Conservation (phyloP, 37 sponge, comb jelly and placozoan species). For the Cliona cf. orientalis region DNA sequence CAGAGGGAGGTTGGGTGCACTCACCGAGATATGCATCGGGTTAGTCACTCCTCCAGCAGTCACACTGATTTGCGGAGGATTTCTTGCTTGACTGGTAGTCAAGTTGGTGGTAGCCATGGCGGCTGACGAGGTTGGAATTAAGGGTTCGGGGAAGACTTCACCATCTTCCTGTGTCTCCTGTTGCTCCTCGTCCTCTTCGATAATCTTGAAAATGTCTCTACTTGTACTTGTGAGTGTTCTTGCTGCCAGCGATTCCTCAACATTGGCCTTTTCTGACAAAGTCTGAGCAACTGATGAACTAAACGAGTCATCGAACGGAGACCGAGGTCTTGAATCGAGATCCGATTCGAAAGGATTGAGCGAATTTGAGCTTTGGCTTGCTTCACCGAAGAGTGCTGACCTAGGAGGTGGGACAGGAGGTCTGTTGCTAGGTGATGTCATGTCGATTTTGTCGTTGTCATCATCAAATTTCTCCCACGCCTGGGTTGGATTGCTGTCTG, state of each 20-base stretch:
- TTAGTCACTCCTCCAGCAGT: background rate
- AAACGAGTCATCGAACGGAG: slow-evolving; percentile 56
- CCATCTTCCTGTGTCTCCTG: background rate
- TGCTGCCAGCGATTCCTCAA: slow-evolving; percentile 16
- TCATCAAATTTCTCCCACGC: slow-evolving; percentile 36
- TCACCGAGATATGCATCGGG: background rate
- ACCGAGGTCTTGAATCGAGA: background rate
- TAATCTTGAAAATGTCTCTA: slow-evolving; percentile 16
- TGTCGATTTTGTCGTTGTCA: background rate
- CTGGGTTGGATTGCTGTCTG: background rate
- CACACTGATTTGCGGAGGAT: background rate
- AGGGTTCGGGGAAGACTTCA: background rate
- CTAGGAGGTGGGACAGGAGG: slow-evolving; percentile 67
- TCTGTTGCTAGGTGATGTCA: background rate
- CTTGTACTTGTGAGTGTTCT: slow-evolving; percentile 2
- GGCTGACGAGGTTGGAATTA: slow-evolving; percentile 14
- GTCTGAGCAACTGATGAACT: slow-evolving; percentile 54
- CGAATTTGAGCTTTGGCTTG: background rate
- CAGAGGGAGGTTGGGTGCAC: background rate
- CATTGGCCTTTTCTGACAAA: slow-evolving; percentile 8
- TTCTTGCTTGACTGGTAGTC: background rate
- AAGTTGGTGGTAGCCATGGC: background rate
- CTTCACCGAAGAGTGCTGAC: slow-evolving; percentile 4
- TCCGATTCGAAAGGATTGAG: slow-evolving; percentile 10
- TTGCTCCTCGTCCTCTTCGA: slow-evolving; percentile 4